These are phyloP conservation scores for Neolamprologus sp. DNA, from an alignment of 2,113 vertebrate genomes.

Conservation along the genomic window DNA sequence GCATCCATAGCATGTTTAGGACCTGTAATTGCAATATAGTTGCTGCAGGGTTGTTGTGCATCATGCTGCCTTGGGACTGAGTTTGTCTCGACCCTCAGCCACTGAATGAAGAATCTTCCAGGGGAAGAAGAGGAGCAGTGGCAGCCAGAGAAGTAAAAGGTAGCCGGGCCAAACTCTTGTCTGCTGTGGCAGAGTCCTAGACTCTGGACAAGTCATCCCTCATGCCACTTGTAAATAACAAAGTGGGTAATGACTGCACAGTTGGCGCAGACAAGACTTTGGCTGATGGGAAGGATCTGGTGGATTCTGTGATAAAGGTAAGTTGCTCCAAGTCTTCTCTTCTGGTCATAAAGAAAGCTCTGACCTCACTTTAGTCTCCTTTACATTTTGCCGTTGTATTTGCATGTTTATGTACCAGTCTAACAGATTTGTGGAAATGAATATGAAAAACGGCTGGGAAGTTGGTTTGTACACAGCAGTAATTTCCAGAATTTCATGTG, in stretches of 20 bases:
- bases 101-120: conserved; percentile 45
- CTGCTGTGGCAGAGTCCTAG: conserved; percentile 44
- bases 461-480: not conserved
- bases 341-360: not conserved
- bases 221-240: conserved; percentile 72
- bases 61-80: conserved; percentile 11
- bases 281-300: conserved; percentile 59
- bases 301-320: conserved; percentile 71
- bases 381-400: not conserved
- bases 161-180: conserved; percentile 20
- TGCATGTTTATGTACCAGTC: not conserved
- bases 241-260: conserved; percentile 61
- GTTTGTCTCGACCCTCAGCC: not conserved
- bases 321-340: not conserved
- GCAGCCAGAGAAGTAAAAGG: conserved; percentile 25
- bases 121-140: conserved; percentile 12
- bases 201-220: conserved; percentile 35
- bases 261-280: conserved; percentile 30
- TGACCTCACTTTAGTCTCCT: not conserved
- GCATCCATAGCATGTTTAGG: not conserved
- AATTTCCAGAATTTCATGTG: not conserved
- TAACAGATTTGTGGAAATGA: not conserved
- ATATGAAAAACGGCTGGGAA: not conserved
- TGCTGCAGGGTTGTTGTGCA: not conserved
- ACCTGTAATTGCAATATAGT: not conserved